A percentile compares a stretch with the other conserved stretches of the same genome.
Evolutionary conservation across 2,888 invertebrate species (phyloP).

Genomic region (Gnatocerus cornutus): DNA sequence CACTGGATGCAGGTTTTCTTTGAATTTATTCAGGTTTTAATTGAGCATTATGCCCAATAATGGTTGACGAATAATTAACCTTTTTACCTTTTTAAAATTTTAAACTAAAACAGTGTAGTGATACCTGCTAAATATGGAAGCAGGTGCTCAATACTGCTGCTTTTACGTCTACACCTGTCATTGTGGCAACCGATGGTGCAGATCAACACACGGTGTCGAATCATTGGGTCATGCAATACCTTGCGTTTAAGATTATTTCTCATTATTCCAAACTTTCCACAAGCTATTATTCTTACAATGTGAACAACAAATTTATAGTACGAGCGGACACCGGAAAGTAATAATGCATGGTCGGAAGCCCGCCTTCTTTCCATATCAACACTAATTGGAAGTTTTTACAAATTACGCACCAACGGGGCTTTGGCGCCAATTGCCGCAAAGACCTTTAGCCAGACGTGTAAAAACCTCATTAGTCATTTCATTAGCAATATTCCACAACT

Average conservation of each 20-base stretch:
- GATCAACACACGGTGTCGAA: constrained; percentile 59
- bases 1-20: constrained; percentile 18
- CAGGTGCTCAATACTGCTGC: constrained; percentile 62
- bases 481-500: no score
- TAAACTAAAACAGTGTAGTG: constrained; percentile 50
- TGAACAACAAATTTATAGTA: constrained; percentile 19
- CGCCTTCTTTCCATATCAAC: constrained; percentile 20
- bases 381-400: constrained; percentile 33
- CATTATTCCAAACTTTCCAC: constrained; percentile 34
- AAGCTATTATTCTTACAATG: constrained; percentile 11
- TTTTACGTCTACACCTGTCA: constrained; percentile 65
- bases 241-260: constrained; percentile 52
- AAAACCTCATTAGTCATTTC: neutral
- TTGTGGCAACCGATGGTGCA: constrained; percentile 61
- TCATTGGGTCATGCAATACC: constrained; percentile 59
- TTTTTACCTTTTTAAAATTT: constrained; percentile 46
- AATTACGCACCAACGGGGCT: constrained; percentile 31
- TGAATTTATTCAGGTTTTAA: constrained; percentile 40
- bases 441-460: neutral
- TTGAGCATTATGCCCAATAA: constrained; percentile 44
- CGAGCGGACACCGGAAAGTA: constrained; percentile 23
- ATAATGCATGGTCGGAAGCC: constrained; percentile 26
- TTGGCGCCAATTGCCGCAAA: neutral
- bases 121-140: constrained; percentile 63
- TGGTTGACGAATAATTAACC: constrained; percentile 44